Evolutionary conservation across 2,113 vertebrate species (phyloP).

Genomic region (Athene cunicularia): DNA sequence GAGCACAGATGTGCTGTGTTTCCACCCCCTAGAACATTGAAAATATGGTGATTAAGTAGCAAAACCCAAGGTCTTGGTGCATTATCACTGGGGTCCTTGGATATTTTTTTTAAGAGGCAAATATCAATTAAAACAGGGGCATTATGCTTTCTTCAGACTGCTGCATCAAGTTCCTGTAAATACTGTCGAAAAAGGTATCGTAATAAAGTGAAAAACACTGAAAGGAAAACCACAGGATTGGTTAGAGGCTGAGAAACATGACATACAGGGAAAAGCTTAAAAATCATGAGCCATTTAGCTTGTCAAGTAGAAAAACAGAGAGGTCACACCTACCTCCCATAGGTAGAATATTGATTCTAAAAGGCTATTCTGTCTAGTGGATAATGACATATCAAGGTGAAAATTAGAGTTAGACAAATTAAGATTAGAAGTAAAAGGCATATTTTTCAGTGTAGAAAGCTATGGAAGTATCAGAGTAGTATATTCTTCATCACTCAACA

Average conservation of each 20-base stretch:
- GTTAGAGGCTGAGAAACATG: background rate
- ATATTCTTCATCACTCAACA: background rate
- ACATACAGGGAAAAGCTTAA: background rate
- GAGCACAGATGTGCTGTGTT: background rate
- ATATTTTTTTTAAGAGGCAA: background rate
- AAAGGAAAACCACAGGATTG: background rate
- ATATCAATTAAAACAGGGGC: background rate
- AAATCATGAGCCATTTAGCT: background rate
- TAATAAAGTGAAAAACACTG: background rate
- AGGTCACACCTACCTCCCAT: background rate
- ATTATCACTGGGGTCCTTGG: background rate
- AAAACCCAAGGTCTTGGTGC: background rate
- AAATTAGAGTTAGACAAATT: background rate
- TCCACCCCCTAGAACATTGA: background rate
- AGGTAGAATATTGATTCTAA: constrained; percentile 18
- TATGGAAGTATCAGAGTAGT: background rate
- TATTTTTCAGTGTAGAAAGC: background rate
- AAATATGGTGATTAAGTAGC: background rate
- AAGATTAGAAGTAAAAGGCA: background rate
- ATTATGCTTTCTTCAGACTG: background rate
- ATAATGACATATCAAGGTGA: background rate
- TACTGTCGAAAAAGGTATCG: background rate
- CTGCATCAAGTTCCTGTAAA: background rate
- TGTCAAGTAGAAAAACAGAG: background rate
- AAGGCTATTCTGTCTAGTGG: background rate